Evolutionary conservation across 2,888 invertebrate species (phyloP).

Genomic region (Agrypnus murinus): DNA sequence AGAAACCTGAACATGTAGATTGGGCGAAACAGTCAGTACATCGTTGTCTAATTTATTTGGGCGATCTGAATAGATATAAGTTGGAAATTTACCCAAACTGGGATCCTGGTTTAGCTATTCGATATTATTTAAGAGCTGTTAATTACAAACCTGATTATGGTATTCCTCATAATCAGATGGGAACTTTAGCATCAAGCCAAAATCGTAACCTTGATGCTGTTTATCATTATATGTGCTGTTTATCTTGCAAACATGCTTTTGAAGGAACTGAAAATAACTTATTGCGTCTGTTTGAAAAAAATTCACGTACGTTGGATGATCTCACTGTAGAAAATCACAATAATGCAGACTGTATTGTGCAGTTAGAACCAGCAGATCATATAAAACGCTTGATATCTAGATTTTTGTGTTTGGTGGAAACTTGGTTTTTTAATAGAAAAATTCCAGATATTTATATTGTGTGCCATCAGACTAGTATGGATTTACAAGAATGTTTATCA

Average conservation of each 20-base stretch:
- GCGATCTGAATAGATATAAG: constrained; percentile 92
- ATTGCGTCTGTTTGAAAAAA: constrained; percentile 81
- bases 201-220: constrained; percentile 91
- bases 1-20: constrained; percentile 71
- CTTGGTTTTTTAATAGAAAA: constrained; percentile 79
- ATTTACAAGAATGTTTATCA: constrained; percentile 82
- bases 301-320: constrained; percentile 77
- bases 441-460: constrained; percentile 79
- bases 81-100: constrained; percentile 82
- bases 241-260: constrained; percentile 85
- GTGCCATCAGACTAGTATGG: constrained; percentile 81
- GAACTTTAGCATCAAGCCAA: constrained; percentile 86
- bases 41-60: constrained; percentile 90
- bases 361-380: constrained; percentile 70
- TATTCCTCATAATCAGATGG: constrained; percentile 96
- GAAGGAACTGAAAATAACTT: constrained; percentile 94
- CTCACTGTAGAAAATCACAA: constrained; percentile 67
- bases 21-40: constrained; percentile 87
- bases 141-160: constrained; percentile 85
- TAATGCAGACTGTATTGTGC: constrained; percentile 69
- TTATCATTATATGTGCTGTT: constrained; percentile 92
- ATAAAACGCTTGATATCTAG: constrained; percentile 72
- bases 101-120: constrained; percentile 81
- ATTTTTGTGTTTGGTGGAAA: constrained; percentile 77
- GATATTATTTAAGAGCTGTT: constrained; percentile 91